Conservation (phyloP, 2,888 invertebrate species). For the Plusia festucae region DNA sequence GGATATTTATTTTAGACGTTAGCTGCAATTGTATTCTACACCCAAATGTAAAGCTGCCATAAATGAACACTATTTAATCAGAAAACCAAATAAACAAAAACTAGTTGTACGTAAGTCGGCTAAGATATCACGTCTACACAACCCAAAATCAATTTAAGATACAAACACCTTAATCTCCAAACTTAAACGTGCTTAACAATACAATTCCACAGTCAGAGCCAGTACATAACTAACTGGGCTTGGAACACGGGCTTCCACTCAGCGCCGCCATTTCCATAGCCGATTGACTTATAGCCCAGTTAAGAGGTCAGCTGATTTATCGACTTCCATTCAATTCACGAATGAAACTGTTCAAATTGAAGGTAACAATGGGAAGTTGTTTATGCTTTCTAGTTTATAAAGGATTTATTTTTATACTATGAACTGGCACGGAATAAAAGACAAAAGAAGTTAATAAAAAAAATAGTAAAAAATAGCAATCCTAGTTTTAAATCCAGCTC, state of each 20-base stretch:
- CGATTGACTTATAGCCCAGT: constrained; percentile 68
- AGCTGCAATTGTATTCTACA: no score
- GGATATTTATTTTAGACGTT: no score
- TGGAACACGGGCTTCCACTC: constrained; percentile 66
- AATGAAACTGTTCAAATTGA: constrained; percentile 18
- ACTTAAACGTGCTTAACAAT: background rate
- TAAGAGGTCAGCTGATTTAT: constrained; percentile 70
- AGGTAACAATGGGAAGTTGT: constrained; percentile 2
- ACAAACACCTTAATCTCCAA: constrained; percentile 2
- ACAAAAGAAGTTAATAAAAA: no score
- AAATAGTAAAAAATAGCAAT: no score
- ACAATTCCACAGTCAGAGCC: background rate
- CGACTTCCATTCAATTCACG: constrained; percentile 52
- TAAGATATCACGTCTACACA: no score
- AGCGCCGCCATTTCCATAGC: constrained; percentile 60
- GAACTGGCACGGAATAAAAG: background rate
- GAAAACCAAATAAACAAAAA: background rate
- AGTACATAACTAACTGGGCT: constrained; percentile 32
- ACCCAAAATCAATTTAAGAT: no score
- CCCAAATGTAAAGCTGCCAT: no score
- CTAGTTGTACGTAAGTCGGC: no score
- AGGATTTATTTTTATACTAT: background rate
- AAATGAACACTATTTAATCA: no score
- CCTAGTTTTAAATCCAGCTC: background rate
- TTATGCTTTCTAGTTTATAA: constrained; percentile 6